Evolutionary conservation across 2,797 vertebrate species (phyloP), one percentile per base, ranked within the genome.

Genomic region (Cryptoprocta ferox): DNA sequence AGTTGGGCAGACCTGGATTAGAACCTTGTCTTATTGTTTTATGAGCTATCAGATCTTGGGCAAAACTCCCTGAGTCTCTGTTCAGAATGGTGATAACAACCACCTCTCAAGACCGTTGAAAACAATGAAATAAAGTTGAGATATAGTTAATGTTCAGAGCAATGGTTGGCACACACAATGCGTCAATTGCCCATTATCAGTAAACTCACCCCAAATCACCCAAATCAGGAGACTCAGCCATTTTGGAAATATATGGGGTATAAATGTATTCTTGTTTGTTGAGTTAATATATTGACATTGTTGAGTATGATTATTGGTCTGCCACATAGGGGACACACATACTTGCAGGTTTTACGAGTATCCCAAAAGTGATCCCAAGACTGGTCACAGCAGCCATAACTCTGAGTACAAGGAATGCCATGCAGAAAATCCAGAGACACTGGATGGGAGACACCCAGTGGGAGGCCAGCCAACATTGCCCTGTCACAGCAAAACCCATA

Each of bases 291-390:
- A 59, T 59, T 56, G 56, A 59, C 56, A 24, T 59, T 59, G 56
- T 24, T 59, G 56, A 59, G 56, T 24, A 59, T 59, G 21, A 59
- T 88, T 78, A n/a, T 28, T 37, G 42, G 26, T 15, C n/a, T 0
- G 14, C 35, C 70, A 15, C 53, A 35, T 16, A 1, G 8, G 3
- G 12, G 11, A 37, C 42, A 73, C 24, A 76, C 96, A 16, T 94
- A 97, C 96, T 45, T 96, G 78, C 70, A 53, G 95, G 73, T 85
- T 96, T 97, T 26, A 73, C 30, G 73, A 86, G 93, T 63, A 90
- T 93, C 84, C 97, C 89, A 50, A 97, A 95, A 70, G 76, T 92
- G 71, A 98, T 83, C 35, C 78, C 97, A 79, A 97, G 84, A 53
- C 95, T 30, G 11, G 79, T 94, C 11, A 37, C 78, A 39, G 82